These are phyloP conservation scores for Portunus trituberculatus DNA, from an alignment of 1,140 invertebrate genomes.

Conservation along the genomic window DNA sequence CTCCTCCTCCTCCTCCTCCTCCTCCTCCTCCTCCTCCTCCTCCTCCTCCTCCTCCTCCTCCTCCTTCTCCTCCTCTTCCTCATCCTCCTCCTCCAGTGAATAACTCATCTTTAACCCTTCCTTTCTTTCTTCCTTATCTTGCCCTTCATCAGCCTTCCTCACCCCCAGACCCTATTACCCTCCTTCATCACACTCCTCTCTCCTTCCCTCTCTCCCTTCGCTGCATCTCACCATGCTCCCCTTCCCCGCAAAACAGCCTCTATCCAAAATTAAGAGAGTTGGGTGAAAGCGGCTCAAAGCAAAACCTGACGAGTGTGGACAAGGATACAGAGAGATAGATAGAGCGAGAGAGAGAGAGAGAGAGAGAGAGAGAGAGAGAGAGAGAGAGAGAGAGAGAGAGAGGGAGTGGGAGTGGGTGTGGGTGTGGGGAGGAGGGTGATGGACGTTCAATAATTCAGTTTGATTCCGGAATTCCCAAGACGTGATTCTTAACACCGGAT, in stretches of 20 bases:
- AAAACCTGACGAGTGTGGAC: not conserved
- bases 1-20: not conserved
- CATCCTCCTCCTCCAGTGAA: not conserved
- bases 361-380: conserved; percentile 5
- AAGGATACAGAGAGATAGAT: not conserved
- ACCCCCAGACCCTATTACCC: not conserved
- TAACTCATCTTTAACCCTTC: not conserved
- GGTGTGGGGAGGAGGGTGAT: not conserved
- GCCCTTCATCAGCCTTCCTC: not conserved
- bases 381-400: conserved; percentile 18
- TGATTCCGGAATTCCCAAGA: not conserved
- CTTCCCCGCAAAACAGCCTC: not conserved
- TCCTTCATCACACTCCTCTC: not conserved
- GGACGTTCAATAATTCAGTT: not conserved
- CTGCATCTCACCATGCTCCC: not conserved
- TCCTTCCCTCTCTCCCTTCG: not conserved
- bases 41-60: not conserved
- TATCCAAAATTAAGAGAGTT: conserved; percentile 13
- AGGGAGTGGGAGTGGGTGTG: not conserved
- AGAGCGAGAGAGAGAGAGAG: conserved; percentile 6
- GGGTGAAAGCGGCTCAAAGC: not conserved
- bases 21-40: not conserved
- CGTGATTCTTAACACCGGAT: not conserved
- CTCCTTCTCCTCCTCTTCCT: not conserved
- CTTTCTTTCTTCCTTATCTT: conserved; percentile 16